Base-by-base conservation (phyloP, 2,888 invertebrate genomes). In the Scaptomyza caliginosa region DNA sequence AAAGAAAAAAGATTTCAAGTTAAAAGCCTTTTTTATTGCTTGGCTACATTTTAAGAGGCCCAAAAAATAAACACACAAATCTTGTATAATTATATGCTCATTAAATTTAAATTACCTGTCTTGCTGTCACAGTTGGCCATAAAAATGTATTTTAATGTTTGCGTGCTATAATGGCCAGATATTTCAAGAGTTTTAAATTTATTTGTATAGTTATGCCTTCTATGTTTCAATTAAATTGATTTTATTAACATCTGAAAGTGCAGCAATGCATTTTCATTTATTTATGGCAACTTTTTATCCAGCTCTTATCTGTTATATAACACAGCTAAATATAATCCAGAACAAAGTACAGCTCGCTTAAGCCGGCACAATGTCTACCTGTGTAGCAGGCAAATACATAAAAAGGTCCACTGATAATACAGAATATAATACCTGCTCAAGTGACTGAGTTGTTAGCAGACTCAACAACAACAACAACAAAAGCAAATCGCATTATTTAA, bases 401-500 rank as follows among this genome's bases (percentile, higher is more conserved):
- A 56, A 46, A n/a, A 26, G 26, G 13, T 11, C 4, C 30, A 28
- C 13, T 36, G 59, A 59, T 58, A 59, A 48, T 54, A 52, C 26
- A 23, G 21, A 23, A 66, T 23, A 50, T 54, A 66, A 34, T 39
- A 32, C 2, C 13, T 13, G 24, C 1, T 28, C 21, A 54, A 34
- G 13, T 38, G 26, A 7, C 38, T 17, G 10, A 11, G 21, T 48
- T 51, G 54, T 30, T 50, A 3, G 38, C 13, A 23, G 13, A 34
- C 17, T 24, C 42, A 24, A 24, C 10, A 38, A 38, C 16, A 38
- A 43, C 16, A 8, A 17, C 17, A 49, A 23, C 23, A 21, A 40
- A 5, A 16, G 34, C 34, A 56, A 60, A 64, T 54, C 76, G 60
- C 72, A 76, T 73, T 75, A 75, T 60, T 57, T 75, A 50, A 40